Percentiles rank a stretch among this genome's conserved stretches.
Evolutionary conservation across 1,140 invertebrate species (phyloP).

Genomic region (Matsumurasca onukii): DNA sequence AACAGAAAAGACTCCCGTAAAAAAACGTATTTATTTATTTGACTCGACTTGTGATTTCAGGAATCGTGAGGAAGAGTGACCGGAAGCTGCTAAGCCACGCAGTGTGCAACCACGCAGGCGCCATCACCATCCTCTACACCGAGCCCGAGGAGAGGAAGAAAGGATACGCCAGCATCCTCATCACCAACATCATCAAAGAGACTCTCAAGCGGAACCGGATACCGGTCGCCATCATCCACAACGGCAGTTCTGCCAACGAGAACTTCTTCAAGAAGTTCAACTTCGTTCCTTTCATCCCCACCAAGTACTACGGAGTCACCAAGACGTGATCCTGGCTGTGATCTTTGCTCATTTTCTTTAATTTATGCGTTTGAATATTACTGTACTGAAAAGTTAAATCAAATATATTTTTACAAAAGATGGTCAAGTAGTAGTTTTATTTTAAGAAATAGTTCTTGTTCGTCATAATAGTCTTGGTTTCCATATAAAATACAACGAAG

Average conservation of each 20-base stretch:
- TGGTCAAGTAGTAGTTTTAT: no score
- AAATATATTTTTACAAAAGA: conserved; percentile 20
- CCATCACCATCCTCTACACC: conserved; percentile 10
- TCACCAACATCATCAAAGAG: conserved; percentile 2
- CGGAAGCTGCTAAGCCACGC: conserved; percentile 7
- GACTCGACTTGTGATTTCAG: no score
- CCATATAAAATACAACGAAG: no score
- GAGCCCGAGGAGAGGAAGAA: neutral
- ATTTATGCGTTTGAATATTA: neutral
- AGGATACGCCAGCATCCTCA: conserved; percentile 5
- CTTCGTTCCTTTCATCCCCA: conserved; percentile 19
- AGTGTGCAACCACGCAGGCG: conserved; percentile 1
- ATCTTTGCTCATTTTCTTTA: conserved; percentile 2
- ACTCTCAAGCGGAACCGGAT: neutral
- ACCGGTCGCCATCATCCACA: neutral
- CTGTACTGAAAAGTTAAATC: neutral
- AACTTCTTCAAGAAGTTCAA: conserved; percentile 14
- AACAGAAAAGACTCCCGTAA: conserved; percentile 28
- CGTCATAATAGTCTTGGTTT: no score
- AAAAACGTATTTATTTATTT: no score
- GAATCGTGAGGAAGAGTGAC: conserved; percentile 7
- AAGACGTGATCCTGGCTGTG: conserved; percentile 9
- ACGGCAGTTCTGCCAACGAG: neutral
- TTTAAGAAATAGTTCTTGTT: no score
- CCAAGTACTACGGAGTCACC: conserved; percentile 16